A percentile compares a stretch with the other conserved stretches of the same genome.
Evolutionary conservation across 1,140 invertebrate genomes (phyloP).

Genomic region (Megalopta genalis): DNA sequence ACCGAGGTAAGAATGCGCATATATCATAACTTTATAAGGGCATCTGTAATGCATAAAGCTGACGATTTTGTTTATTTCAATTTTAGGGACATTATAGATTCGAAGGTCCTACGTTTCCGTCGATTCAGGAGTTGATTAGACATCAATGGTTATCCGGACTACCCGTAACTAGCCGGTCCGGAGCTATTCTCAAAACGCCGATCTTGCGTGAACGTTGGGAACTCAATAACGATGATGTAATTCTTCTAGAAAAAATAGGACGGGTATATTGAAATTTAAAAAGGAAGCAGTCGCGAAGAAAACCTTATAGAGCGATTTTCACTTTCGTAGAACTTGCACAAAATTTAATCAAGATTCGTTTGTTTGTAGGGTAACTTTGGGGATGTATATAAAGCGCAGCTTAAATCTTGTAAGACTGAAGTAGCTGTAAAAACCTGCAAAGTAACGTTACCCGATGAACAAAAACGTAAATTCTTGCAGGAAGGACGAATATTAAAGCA

Average conservation of each 20-base stretch:
- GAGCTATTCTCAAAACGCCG: constrained; percentile 92
- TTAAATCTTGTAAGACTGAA: constrained; percentile 90
- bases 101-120: constrained; percentile 95
- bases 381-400: constrained; percentile 95
- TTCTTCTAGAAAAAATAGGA: constrained; percentile 96
- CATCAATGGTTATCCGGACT: constrained; percentile 91
- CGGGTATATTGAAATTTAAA: constrained; percentile 82
- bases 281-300: constrained; percentile 64
- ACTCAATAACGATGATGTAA: constrained; percentile 97
- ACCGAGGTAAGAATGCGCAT: constrained; percentile 84
- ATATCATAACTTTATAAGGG: too few relatives aligned
- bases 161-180: constrained; percentile 94
- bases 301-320: background rate
- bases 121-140: constrained; percentile 93
- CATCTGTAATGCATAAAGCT: too few relatives aligned
- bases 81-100: constrained; percentile 91
- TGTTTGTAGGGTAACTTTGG: constrained; percentile 94
- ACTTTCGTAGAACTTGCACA: background rate
- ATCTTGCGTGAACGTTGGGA: constrained; percentile 97
- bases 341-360: background rate
- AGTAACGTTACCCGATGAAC: constrained; percentile 95
- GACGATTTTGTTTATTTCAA: background rate
- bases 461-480: constrained; percentile 97
- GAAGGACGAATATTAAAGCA: constrained; percentile 97
- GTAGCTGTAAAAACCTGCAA: constrained; percentile 98